Percentiles rank a stretch among this genome's conserved stretches.
These are phyloP conservation scores for Drosophila pachea DNA, from an alignment of 1,140 invertebrate genomes.

Conservation along the genomic window DNA sequence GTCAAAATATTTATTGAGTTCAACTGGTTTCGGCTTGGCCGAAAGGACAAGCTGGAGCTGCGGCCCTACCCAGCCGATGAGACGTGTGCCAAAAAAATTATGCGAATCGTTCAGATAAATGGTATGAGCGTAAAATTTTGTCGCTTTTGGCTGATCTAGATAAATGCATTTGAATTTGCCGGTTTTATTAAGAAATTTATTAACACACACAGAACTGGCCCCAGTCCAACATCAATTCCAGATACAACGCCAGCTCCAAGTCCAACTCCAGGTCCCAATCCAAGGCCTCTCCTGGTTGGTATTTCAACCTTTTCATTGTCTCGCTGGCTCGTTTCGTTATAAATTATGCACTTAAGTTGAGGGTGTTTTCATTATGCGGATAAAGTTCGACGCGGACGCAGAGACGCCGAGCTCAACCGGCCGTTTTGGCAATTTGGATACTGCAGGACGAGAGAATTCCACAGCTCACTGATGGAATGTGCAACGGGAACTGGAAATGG, in stretches of 20 bases:
- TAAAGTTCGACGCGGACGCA: conserved; percentile 60
- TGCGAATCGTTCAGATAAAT: conserved; percentile 65
- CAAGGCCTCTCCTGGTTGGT: conserved; percentile 42
- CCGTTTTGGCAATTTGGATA: conserved; percentile 39
- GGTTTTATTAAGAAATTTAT: conserved; percentile 78
- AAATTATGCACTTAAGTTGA: conserved; percentile 78
- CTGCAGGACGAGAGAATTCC: not conserved
- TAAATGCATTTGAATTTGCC: conserved; percentile 78
- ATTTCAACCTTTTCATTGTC: conserved; percentile 58
- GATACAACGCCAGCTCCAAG: not conserved
- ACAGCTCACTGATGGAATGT: not conserved
- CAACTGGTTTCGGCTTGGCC: conserved; percentile 62
- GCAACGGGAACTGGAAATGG: not conserved
- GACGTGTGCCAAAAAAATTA: conserved; percentile 71
- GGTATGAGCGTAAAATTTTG: conserved; percentile 73
- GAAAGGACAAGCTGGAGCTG: conserved; percentile 14
- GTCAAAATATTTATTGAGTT: conserved; percentile 78
- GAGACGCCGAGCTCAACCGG: conserved; percentile 4
- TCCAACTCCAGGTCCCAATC: conserved; percentile 18
- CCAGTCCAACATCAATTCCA: conserved; percentile 22
- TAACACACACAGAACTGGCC: conserved; percentile 46
- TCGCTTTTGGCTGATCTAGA: conserved; percentile 76
- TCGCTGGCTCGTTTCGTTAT: conserved; percentile 64
- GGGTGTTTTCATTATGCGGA: conserved; percentile 75
- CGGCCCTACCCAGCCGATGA: conserved; percentile 44